These are phyloP conservation scores for Sthenelais limicola DNA, from an alignment of 2,888 invertebrate species.

Conservation along the genomic window DNA sequence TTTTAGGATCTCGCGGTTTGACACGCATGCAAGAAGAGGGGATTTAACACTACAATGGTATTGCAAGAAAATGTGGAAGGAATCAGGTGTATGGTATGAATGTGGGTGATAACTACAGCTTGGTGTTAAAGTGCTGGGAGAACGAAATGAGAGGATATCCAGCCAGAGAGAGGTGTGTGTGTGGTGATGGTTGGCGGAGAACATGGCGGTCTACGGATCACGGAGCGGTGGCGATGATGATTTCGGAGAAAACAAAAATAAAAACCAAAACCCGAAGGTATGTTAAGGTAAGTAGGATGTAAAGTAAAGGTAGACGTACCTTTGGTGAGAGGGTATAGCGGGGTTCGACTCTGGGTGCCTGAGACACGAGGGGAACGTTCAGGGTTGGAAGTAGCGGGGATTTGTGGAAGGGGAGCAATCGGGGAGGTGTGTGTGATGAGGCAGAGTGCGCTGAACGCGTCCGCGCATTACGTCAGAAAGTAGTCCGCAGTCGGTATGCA, in stretches of 20 bases:
- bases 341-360: slow-evolving; percentile 27
- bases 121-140: slow-evolving; percentile 35
- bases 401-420: slow-evolving; percentile 12
- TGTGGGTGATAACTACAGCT: slow-evolving; percentile 38
- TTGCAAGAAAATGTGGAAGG: slow-evolving; percentile 38
- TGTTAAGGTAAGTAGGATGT: slow-evolving; percentile 39
- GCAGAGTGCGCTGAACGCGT: neutral
- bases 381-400: slow-evolving; percentile 30
- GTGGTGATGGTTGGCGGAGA: slow-evolving; percentile 14
- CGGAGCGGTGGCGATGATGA: slow-evolving; percentile 29
- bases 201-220: slow-evolving; percentile 36
- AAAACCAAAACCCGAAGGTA: slow-evolving; percentile 39
- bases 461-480: slow-evolving; percentile 27
- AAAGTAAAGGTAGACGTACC: slow-evolving; percentile 40
- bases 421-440: slow-evolving; percentile 15
- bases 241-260: slow-evolving; percentile 32
- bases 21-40: slow-evolving; percentile 39
- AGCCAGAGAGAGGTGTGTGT: slow-evolving; percentile 10
- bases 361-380: slow-evolving; percentile 30
- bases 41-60: slow-evolving; percentile 37
- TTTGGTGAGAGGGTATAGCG: slow-evolving; percentile 39
- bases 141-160: slow-evolving; percentile 39
- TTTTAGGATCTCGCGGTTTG: slow-evolving; percentile 29
- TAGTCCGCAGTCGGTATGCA: slow-evolving; percentile 11
- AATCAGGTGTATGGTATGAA: slow-evolving; percentile 39